Conservation (phyloP, 2,888 invertebrate species). For the Tridacna gigas region DNA sequence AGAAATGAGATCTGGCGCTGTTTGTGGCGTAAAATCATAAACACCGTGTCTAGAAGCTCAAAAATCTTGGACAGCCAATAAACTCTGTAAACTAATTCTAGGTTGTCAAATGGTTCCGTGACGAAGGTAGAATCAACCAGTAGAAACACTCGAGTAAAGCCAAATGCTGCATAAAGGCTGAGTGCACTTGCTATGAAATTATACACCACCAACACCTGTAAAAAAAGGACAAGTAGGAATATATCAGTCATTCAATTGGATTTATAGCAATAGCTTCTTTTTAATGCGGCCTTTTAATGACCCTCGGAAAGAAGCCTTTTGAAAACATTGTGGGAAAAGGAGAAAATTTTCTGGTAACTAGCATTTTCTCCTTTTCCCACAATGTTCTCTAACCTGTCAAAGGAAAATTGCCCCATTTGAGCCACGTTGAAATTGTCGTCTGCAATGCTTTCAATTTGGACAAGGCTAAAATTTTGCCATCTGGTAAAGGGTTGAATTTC, state of each 20-base stretch:
- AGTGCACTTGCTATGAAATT: constrained; percentile 79
- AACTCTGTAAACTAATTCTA: constrained; percentile 72
- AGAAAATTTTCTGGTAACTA: not conserved
- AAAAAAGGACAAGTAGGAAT: constrained; percentile 28
- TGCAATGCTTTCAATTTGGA: no score
- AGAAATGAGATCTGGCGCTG: constrained; percentile 82
- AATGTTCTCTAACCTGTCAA: not conserved
- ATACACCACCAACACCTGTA: constrained; percentile 81
- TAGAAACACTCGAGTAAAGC: constrained; percentile 72
- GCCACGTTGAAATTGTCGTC: no score
- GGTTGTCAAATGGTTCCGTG: constrained; percentile 59
- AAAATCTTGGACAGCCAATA: constrained; percentile 81
- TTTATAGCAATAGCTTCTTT: not conserved
- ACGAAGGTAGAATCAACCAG: constrained; percentile 75
- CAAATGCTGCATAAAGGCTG: constrained; percentile 74
- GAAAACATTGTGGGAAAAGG: not conserved
- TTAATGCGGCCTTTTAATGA: no score
- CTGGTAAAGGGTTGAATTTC: no score
- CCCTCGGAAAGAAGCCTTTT: not conserved
- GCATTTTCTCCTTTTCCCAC: not conserved
- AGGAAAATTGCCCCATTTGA: no score
- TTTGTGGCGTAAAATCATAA: constrained; percentile 83
- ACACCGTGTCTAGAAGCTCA: constrained; percentile 83
- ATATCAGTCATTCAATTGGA: not conserved
- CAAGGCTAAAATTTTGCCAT: no score